Evolutionary conservation across 2,888 invertebrate genomes (phyloP).

Genomic region (Podabrus alpinus): DNA sequence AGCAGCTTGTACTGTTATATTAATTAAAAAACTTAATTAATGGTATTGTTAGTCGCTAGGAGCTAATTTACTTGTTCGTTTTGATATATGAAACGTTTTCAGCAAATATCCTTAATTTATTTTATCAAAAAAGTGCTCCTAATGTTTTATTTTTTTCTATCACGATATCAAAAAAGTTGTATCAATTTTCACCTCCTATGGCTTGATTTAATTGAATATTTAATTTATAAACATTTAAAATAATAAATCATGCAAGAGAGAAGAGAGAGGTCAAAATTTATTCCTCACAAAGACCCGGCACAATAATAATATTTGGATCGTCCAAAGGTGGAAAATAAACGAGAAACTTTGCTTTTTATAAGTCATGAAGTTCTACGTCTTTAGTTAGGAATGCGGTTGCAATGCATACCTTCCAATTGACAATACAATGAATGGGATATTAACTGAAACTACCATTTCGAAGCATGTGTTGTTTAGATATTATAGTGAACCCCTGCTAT

Average conservation of each 20-base stretch:
- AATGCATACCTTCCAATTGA: slow-evolving; percentile 31
- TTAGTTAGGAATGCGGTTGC: slow-evolving; percentile 35
- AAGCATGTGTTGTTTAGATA: slow-evolving; percentile 23
- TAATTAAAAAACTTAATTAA: slow-evolving; percentile 39
- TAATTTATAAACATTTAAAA: slow-evolving; percentile 1
- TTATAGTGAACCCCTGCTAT: slow-evolving; percentile 20
- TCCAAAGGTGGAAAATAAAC: slow-evolving; percentile 11
- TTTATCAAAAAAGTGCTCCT: background rate
- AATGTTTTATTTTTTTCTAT: background rate
- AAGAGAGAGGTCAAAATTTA: background rate
- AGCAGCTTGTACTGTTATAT: slow-evolving; percentile 33
- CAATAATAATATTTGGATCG: slow-evolving; percentile 9
- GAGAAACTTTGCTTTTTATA: slow-evolving; percentile 31
- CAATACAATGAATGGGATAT: slow-evolving; percentile 34
- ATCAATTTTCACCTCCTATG: slow-evolving; percentile 5
- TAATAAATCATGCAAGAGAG: background rate
- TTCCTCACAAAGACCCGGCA: background rate
- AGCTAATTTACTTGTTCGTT: slow-evolving; percentile 28
- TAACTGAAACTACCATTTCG: slow-evolving; percentile 22
- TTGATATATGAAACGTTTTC: slow-evolving; percentile 28
- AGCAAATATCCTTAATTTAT: background rate
- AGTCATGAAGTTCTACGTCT: slow-evolving; percentile 32
- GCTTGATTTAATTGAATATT: background rate
- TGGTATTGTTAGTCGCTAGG: slow-evolving; percentile 34
- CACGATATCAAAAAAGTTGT: background rate